A percentile compares a stretch with the other conserved stretches of the same genome.
Conservation (phyloP, 2,888 invertebrate genomes). For the Litoditis marina region DNA sequence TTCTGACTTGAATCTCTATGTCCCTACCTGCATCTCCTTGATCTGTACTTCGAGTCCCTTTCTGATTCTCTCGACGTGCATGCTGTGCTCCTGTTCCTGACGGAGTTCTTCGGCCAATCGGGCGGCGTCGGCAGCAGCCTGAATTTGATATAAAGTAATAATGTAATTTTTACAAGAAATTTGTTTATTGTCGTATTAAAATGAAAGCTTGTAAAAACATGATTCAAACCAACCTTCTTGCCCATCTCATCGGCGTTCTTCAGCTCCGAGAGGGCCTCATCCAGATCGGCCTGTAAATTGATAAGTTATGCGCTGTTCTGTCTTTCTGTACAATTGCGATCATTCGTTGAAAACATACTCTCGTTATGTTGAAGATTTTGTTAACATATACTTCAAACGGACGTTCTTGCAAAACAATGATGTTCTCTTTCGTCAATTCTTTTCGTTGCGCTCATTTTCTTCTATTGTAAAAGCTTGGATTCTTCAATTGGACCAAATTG, state of each 20-base stretch:
- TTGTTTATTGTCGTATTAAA: neutral
- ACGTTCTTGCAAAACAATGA: no score
- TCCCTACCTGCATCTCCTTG: slow-evolving; percentile 71
- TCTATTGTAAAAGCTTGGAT: no score
- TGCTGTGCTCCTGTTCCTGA: slow-evolving; percentile 84
- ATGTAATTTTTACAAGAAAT: no score
- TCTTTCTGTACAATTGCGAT: no score
- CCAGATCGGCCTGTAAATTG: slow-evolving; percentile 78
- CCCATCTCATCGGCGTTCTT: slow-evolving; percentile 98
- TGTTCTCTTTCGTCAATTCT: no score
- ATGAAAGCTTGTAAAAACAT: neutral
- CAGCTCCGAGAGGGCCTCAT: slow-evolving; percentile 95
- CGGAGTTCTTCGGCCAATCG: slow-evolving; percentile 91
- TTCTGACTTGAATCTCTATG: no score
- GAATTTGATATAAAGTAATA: no score
- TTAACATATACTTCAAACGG: no score
- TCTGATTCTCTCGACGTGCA: slow-evolving; percentile 96
- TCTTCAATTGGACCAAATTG: no score
- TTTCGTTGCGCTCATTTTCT: no score
- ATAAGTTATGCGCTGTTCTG: neutral
- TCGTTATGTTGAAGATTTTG: no score
- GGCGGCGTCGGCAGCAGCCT: slow-evolving; percentile 85
- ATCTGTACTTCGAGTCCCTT: slow-evolving; percentile 96
- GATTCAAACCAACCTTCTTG: slow-evolving; percentile 96
- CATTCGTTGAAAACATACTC: no score